Conservation (phyloP, 1,140 invertebrate genomes). For the Nixonia krombeini region DNA sequence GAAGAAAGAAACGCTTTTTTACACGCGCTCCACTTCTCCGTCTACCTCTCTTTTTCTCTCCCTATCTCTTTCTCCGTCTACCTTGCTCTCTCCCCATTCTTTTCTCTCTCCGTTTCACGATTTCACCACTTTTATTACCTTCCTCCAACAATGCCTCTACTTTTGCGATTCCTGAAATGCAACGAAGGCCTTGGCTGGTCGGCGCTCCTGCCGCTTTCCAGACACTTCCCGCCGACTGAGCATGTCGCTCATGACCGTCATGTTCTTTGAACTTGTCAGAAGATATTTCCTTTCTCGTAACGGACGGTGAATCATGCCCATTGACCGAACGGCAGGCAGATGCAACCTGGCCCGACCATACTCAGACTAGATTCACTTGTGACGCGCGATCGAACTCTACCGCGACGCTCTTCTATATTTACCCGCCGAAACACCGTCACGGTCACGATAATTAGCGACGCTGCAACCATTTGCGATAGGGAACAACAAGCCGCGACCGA, state of each 20-base stretch:
- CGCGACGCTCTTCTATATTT: neutral
- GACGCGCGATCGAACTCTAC: slow-evolving; percentile 38
- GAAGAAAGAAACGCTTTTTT: slow-evolving; percentile 48
- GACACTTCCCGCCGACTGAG: slow-evolving; percentile 7
- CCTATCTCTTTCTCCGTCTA: slow-evolving; percentile 19
- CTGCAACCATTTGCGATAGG: neutral
- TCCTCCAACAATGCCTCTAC: neutral
- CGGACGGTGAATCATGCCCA: slow-evolving; percentile 60
- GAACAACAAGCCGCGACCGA: no score
- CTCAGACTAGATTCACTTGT: slow-evolving; percentile 64
- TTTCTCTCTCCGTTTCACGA: neutral
- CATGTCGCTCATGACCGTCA: slow-evolving; percentile 14
- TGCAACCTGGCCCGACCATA: slow-evolving; percentile 58
- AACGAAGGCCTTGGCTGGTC: neutral
- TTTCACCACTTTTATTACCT: no score
- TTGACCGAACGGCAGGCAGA: slow-evolving; percentile 57
- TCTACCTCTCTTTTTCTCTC: slow-evolving; percentile 26
- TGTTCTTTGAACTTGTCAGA: slow-evolving; percentile 22
- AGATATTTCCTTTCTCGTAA: slow-evolving; percentile 29
- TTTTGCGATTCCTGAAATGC: no score
- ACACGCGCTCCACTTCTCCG: slow-evolving; percentile 26
- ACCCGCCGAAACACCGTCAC: slow-evolving; percentile 18
- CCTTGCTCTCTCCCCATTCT: slow-evolving; percentile 25
- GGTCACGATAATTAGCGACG: slow-evolving; percentile 25
- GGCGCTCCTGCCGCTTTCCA: neutral